Percentiles rank a stretch among this genome's conserved stretches.
Conservation (phyloP, 64 coral and sea anemone species). For the Porites lutea region DNA sequence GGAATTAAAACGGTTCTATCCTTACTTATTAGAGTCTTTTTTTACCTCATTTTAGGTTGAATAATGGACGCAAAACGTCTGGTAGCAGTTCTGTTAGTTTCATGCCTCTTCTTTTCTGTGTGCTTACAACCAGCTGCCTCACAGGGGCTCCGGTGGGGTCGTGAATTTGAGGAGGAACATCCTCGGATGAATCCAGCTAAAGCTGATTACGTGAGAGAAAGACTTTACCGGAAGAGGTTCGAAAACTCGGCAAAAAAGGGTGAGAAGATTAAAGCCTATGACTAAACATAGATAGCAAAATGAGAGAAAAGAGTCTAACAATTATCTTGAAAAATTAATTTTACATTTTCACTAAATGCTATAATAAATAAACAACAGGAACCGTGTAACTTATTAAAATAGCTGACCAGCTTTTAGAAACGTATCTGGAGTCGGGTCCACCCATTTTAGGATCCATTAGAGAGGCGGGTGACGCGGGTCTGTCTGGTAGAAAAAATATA, state of each 20-base stretch:
- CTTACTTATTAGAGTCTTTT: background rate
- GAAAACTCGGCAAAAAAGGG: slow-evolving; percentile 13
- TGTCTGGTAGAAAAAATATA: no score
- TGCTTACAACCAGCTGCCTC: slow-evolving; percentile 22
- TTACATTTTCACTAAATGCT: no score
- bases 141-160: slow-evolving; percentile 37
- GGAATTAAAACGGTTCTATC: background rate
- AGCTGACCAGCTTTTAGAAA: no score
- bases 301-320: no score
- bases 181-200: background rate
- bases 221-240: background rate
- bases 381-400: no score
- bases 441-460: no score
- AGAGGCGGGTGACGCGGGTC: no score
- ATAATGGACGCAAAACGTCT: slow-evolving; percentile 20
- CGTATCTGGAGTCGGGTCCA: no score
- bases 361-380: no score
- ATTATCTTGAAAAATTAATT: no score
- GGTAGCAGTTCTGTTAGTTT: slow-evolving; percentile 5
- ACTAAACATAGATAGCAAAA: no score
- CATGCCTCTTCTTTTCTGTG: slow-evolving; percentile 17
- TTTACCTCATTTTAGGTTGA: background rate
- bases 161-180: slow-evolving; percentile 27
- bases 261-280: background rate
- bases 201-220: slow-evolving; percentile 9